phyloP scores from a whole-genome alignment of 2,888 invertebrate species.

The Galeruca laticollis region DNA sequence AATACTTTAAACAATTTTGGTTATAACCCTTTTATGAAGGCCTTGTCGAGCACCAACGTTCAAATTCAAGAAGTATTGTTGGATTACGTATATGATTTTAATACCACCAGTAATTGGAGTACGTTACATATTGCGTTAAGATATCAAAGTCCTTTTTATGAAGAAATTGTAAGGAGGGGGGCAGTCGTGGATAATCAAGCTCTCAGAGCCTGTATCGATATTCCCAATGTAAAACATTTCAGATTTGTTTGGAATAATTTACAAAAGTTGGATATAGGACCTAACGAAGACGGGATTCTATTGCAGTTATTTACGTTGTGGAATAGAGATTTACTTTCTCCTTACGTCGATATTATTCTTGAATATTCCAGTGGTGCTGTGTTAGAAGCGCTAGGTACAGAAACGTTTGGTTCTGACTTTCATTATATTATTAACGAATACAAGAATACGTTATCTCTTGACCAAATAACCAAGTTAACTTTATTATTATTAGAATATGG shows the following conservation, averaged over 20 bases:
- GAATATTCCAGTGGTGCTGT: constrained; percentile 3
- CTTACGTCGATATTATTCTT: constrained; percentile 42
- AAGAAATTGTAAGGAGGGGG: constrained; percentile 51
- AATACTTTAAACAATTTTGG: constrained; percentile 17
- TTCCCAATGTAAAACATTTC: constrained; percentile 45
- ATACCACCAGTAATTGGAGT: constrained; percentile 44
- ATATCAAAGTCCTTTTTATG: constrained; percentile 44
- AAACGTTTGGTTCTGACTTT: background rate
- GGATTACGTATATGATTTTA: constrained; percentile 53
- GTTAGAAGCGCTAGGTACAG: background rate
- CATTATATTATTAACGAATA: constrained; percentile 31
- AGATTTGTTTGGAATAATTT: constrained; percentile 47
- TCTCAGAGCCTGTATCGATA: constrained; percentile 39
- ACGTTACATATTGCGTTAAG: constrained; percentile 49
- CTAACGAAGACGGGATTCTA: constrained; percentile 26
- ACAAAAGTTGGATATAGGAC: constrained; percentile 35
- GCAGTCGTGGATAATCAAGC: constrained; percentile 43
- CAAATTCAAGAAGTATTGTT: constrained; percentile 50
- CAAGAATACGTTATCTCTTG: constrained; percentile 32
- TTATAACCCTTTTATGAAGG: constrained; percentile 54
- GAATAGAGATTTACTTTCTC: constrained; percentile 35
- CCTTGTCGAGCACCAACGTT: constrained; percentile 41
- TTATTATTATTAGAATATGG: constrained; percentile 44
- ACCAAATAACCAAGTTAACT: constrained; percentile 39
- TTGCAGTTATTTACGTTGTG: constrained; percentile 22